A percentile compares a stretch with the other conserved stretches of the same genome.
phyloP scores from a whole-genome alignment of 2,113 vertebrate species.

The Datnioides undecimradiatus region DNA sequence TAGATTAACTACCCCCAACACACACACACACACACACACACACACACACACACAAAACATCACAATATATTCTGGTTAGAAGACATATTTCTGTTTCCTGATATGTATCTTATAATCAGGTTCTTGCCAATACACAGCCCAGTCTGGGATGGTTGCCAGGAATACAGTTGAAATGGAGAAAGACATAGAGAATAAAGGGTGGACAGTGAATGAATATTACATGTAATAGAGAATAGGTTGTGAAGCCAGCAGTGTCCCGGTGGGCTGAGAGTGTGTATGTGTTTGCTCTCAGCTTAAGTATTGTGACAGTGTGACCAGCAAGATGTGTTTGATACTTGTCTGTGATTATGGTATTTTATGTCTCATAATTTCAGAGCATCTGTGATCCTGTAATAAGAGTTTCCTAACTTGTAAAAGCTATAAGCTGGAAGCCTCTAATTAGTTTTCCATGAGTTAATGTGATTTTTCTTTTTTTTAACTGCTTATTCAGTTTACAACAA shows the following conservation, averaged over 20 bases:
- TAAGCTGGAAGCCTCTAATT: background rate
- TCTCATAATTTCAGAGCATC: conserved; percentile 13
- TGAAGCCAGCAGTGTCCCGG: conserved; percentile 14
- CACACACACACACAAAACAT: no score
- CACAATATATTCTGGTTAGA: no score
- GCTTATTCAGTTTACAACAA: background rate
- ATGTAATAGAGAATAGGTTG: conserved; percentile 17
- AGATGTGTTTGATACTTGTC: background rate
- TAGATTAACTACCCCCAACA: no score
- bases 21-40: no score
- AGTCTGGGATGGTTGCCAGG: conserved; percentile 62
- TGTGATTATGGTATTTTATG: background rate
- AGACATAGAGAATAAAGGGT: conserved; percentile 20
- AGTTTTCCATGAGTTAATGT: background rate
- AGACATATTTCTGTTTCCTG: no score
- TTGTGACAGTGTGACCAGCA: conserved; percentile 3
- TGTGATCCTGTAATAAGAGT: conserved; percentile 1
- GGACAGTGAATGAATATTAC: conserved; percentile 49
- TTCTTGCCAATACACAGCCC: no score
- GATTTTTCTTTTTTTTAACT: background rate
- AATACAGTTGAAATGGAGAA: conserved; percentile 40
- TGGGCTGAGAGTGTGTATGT: background rate
- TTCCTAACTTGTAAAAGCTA: conserved; percentile 2
- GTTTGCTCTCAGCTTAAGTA: background rate
- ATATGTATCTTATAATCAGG: no score